These are phyloP conservation scores for Blastobasis adustella DNA, from an alignment of 2,888 invertebrate species.

Conservation along the genomic window DNA sequence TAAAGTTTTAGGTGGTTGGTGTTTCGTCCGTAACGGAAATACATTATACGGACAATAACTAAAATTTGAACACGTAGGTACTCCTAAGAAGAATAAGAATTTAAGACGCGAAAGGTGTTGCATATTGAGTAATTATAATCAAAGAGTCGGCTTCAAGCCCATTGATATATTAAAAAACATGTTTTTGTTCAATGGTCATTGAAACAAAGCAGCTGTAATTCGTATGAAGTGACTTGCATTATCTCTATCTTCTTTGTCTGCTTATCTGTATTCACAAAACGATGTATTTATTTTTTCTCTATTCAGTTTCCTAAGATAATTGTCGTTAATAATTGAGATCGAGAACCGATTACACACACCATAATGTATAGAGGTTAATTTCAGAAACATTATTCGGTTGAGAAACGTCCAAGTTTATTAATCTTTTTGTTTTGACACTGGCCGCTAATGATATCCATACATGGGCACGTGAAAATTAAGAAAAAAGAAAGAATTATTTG, in stretches of 20 bases:
- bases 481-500: conserved; percentile 11
- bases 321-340: conserved; percentile 56
- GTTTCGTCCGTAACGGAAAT: too few species aligned
- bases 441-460: conserved; percentile 36
- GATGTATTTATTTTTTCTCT: conserved; percentile 51
- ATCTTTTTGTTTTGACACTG: conserved; percentile 14
- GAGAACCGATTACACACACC: conserved; percentile 31
- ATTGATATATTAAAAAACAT: conserved; percentile 53
- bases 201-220: conserved; percentile 67
- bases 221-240: conserved; percentile 72
- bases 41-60: too few species aligned
- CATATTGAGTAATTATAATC: conserved; percentile 46
- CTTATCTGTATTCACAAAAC: conserved; percentile 52
- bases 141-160: conserved; percentile 42
- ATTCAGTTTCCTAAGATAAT: conserved; percentile 46
- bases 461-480: conserved; percentile 23
- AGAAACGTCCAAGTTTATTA: conserved; percentile 18
- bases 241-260: conserved; percentile 48
- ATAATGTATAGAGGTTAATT: conserved; percentile 27
- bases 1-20: conserved; percentile 18
- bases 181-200: conserved; percentile 56
- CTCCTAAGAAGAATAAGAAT: too few species aligned
- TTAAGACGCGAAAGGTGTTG: too few species aligned
- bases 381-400: conserved; percentile 30
- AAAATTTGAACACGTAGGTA: too few species aligned